A percentile compares a stretch with the other conserved stretches of the same genome.
Conservation (phyloP, 92 coral and sea anemone species). For the Bergia puertoricense region DNA sequence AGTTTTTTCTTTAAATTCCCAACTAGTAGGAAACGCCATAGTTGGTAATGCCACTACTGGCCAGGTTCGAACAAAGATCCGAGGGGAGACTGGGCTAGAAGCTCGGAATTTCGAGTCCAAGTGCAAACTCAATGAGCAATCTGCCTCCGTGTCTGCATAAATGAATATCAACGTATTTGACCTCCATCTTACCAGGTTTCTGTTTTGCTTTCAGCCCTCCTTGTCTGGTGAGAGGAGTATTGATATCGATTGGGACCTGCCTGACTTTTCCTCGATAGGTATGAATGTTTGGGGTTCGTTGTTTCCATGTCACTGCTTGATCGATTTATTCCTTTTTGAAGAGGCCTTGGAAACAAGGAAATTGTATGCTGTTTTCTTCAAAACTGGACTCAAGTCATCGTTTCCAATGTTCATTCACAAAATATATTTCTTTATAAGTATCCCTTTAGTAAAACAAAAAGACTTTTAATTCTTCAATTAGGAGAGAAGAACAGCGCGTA, state of each 20-base stretch:
- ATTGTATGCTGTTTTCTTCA: background rate
- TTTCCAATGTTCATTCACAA: background rate
- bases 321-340: background rate
- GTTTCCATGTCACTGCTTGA: background rate
- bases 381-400: background rate
- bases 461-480: background rate
- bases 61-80: too few species aligned
- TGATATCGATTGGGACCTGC: constrained; percentile 92
- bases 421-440: too few species aligned
- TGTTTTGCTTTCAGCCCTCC: constrained; percentile 48
- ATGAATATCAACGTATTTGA: background rate
- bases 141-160: too few species aligned
- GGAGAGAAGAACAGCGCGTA: constrained; percentile 72
- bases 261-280: constrained; percentile 91
- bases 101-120: too few species aligned
- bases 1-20: too few species aligned
- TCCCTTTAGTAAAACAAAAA: too few species aligned
- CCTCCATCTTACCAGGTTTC: background rate
- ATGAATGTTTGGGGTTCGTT: constrained; percentile 9
- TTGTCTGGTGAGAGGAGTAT: constrained; percentile 53
- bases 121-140: too few species aligned
- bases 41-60: too few species aligned
- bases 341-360: background rate
- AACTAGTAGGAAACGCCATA: too few species aligned
- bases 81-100: too few species aligned